phyloP scores from a whole-genome alignment of 2,113 vertebrate species.

The Pitta sordida region DNA sequence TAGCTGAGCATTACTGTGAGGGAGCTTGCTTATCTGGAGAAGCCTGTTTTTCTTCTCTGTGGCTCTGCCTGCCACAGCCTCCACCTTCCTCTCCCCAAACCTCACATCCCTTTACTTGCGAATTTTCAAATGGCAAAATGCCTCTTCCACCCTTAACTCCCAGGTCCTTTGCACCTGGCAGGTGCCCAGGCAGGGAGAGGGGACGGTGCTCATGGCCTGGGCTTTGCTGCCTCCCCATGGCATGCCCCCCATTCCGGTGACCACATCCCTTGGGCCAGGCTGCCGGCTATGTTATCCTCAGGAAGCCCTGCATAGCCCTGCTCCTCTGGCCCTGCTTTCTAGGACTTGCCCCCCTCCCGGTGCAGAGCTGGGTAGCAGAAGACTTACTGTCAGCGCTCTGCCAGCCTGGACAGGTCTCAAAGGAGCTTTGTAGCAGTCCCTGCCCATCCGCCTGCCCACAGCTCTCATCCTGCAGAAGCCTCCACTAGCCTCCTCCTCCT shows the following conservation, averaged over 20 bases:
- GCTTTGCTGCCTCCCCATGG: conserved; percentile 23
- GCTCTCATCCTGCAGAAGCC: background rate
- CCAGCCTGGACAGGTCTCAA: background rate
- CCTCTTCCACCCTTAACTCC: background rate
- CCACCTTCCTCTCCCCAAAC: background rate
- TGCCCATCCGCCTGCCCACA: background rate
- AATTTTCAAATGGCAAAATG: background rate
- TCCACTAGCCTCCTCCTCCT: background rate
- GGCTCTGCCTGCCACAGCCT: background rate
- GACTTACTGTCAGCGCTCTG: background rate
- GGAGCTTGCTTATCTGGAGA: background rate
- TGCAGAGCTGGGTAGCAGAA: background rate
- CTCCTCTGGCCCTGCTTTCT: background rate
- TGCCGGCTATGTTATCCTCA: background rate
- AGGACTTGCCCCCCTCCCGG: background rate
- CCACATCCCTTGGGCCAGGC: background rate
- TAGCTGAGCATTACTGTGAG: background rate
- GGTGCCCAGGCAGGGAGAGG: background rate
- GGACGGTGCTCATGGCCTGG: background rate
- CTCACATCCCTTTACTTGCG: background rate
- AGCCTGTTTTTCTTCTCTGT: background rate
- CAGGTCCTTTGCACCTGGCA: background rate
- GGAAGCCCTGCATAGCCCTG: background rate
- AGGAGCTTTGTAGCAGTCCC: background rate
- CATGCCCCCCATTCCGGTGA: background rate